Evolutionary conservation across 2,797 vertebrate genomes (phyloP).

Genomic region (Cephalopachus bancanus): DNA sequence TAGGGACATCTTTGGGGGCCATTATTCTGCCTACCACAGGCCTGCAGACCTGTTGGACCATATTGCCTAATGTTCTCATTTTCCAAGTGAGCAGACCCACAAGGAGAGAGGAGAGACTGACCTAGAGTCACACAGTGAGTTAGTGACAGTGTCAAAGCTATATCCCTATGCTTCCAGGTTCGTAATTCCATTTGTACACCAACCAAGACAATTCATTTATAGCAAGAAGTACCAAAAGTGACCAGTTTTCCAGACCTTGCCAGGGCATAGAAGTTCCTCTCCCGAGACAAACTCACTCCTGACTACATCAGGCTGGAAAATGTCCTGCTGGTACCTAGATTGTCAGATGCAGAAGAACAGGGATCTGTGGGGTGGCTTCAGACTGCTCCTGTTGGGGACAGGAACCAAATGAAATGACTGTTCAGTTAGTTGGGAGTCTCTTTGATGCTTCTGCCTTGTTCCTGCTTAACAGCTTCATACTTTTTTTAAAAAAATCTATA

Average conservation of each 20-base stretch:
- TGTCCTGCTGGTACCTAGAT: not conserved
- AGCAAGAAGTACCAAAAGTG: not conserved
- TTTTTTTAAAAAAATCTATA: conserved; percentile 59
- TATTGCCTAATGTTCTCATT: not conserved
- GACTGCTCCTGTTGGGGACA: not conserved
- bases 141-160: not conserved
- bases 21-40: not conserved
- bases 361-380: not conserved
- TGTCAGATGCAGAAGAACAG: not conserved
- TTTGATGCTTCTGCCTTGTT: conserved; percentile 33
- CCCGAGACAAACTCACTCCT: not conserved
- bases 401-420: conserved; percentile 30
- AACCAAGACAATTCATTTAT: not conserved
- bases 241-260: not conserved
- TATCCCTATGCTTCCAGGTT: not conserved
- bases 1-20: not conserved
- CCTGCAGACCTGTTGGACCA: not conserved
- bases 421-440: not conserved
- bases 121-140: not conserved
- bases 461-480: conserved; percentile 53
- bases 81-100: not conserved
- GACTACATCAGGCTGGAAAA: not conserved
- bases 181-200: not conserved
- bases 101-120: not conserved
- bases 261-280: not conserved